Percentiles rank a stretch among this genome's conserved stretches.
These are phyloP conservation scores for Chlorodrepanis virens DNA, from an alignment of 2,113 vertebrate species.

Conservation along the genomic window DNA sequence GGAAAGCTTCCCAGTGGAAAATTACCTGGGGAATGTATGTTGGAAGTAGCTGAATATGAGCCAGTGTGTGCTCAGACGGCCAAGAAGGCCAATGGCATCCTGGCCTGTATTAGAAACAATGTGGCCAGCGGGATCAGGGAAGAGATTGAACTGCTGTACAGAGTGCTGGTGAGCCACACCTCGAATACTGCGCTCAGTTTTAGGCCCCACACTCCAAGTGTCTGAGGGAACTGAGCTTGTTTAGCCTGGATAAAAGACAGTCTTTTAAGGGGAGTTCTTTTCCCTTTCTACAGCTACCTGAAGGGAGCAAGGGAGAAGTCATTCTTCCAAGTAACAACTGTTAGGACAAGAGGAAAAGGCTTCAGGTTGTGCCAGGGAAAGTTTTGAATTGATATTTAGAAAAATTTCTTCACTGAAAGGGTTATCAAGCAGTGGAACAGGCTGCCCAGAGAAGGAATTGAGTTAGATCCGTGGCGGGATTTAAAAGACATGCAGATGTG, in stretches of 20 bases:
- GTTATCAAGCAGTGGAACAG: neutral
- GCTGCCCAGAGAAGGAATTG: neutral
- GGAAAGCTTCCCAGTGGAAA: neutral
- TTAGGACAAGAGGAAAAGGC: neutral
- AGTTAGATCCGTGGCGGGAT: neutral
- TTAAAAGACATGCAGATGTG: neutral
- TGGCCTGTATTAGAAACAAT: neutral
- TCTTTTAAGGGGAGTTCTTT: neutral
- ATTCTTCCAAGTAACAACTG: neutral
- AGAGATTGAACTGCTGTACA: fast-evolving
- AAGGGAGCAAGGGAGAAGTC: neutral
- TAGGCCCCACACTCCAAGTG: neutral
- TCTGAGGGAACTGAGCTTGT: neutral
- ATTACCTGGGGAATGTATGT: neutral
- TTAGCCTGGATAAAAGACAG: neutral
- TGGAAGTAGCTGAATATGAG: neutral
- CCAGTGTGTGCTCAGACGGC: neutral
- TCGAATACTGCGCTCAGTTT: fast-evolving
- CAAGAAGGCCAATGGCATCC: neutral
- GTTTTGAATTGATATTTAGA: neutral
- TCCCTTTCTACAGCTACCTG: neutral
- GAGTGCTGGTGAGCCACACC: neutral
- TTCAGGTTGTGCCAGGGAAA: neutral
- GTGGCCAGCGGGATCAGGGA: neutral
- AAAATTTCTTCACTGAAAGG: neutral